Evolutionary conservation across 2,113 vertebrate species (phyloP), one percentile per base, ranked within the genome.

Genomic region (Rissa tridactyla): DNA sequence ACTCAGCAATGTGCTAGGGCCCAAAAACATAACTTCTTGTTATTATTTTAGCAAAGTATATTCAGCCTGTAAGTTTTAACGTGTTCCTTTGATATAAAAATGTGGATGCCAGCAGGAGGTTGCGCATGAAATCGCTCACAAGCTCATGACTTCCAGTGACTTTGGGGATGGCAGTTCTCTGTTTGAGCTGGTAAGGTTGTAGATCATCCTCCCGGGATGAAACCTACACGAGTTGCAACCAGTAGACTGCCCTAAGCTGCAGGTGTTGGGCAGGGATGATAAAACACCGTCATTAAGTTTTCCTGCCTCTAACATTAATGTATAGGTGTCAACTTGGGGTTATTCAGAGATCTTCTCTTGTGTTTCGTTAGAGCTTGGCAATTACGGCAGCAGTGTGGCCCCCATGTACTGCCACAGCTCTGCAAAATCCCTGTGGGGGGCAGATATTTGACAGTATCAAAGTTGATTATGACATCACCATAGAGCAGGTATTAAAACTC

Each of bases 391-490:
- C 76, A 65, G 6, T 1, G 0, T 76, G 78, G n/a, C 16, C n/a
- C 32, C 22, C 0, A 0, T 2, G 16, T 32, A 8, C 19, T 47
- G 40, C 58, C 65, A 60, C n/a, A 16, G 62, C 44, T 54, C 47
- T 73, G 42, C 30, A 62, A 69, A 68, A 58, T 69, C 34, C 46
- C 44, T 20, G 11, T 60, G 36, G 34, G 75, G 61, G 4, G 4
- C 16, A 8, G 55, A 16, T 47, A 13, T 60, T 54, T 75, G 32
- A 10, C 36, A 71, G 3, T 6, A 4, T 42, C 42, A 36, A 18
- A 71, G 22, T 0, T 82, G 58, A n/a, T 70, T 12, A 30, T 55
- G 29, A 26, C 30, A 26, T 82, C 58, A 69, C 16, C 18, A 3
- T 0, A 70, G 58, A 90, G 32, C 11, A 47, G 29, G 15, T 44